A percentile compares a stretch with the other conserved stretches of the same genome.
Evolutionary conservation across 1,140 invertebrate genomes (phyloP).

Genomic region (Pemphigus obesinymphae): DNA sequence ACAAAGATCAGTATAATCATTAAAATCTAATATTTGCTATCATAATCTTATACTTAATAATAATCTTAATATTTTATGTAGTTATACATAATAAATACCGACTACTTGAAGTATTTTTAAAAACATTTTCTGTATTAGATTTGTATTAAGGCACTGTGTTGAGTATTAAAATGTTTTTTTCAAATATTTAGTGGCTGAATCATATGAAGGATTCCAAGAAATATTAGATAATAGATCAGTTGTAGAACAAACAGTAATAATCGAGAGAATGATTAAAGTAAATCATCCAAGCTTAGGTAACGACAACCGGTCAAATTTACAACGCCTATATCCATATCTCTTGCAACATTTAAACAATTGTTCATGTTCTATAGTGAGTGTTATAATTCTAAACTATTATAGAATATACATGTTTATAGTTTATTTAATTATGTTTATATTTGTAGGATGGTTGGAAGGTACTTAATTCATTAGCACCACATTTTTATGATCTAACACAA

Average conservation of each 20-base stretch:
- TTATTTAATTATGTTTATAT: conserved; percentile 44
- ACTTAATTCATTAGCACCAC: conserved; percentile 57
- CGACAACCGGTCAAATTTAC: conserved; percentile 71
- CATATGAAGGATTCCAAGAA: conserved; percentile 63
- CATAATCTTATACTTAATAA: too few relatives aligned
- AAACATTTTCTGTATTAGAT: too few relatives aligned
- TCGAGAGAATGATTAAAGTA: conserved; percentile 79
- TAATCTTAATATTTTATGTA: too few relatives aligned
- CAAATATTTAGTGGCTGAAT: conserved; percentile 58
- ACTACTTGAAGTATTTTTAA: too few relatives aligned
- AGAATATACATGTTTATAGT: not conserved
- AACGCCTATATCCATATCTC: conserved; percentile 65
- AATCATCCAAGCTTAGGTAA: conserved; percentile 72
- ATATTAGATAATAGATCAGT: conserved; percentile 59
- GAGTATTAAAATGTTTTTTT: too few relatives aligned
- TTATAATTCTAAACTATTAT: not conserved
- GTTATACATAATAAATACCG: too few relatives aligned
- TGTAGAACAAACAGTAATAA: conserved; percentile 62
- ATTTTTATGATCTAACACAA: conserved; percentile 69
- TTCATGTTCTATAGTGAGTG: conserved; percentile 19
- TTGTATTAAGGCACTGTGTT: too few relatives aligned
- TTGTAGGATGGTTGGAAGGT: conserved; percentile 47
- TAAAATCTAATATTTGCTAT: too few relatives aligned
- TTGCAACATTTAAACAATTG: conserved; percentile 70
- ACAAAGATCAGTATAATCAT: too few relatives aligned